phyloP scores from a whole-genome alignment of 2,797 vertebrate species.

The Mus caroli region DNA sequence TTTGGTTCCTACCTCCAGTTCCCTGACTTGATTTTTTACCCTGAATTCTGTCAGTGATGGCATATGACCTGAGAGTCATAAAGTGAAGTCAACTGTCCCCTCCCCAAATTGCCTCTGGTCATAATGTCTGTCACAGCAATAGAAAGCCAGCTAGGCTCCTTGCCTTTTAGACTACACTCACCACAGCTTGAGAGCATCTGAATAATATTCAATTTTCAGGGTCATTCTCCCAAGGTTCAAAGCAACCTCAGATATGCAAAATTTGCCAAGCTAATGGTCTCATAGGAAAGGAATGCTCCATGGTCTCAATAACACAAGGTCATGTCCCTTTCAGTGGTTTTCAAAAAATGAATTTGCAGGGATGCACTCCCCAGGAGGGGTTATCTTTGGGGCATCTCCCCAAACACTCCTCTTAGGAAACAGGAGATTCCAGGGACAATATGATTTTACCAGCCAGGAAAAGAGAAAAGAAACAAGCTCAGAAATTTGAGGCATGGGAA shows the following conservation, averaged over 20 bases:
- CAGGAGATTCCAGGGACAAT: background rate
- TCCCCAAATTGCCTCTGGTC: background rate
- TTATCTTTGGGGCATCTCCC: background rate
- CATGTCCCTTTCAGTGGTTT: background rate
- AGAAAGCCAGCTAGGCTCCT: background rate
- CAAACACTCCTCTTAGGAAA: background rate
- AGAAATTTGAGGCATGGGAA: background rate
- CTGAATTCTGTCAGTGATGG: too few relatives aligned
- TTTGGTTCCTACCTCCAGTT: background rate
- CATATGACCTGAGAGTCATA: background rate
- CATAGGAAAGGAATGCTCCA: background rate
- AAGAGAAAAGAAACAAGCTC: background rate
- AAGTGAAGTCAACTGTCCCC: background rate
- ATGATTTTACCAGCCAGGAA: background rate
- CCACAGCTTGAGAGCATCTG: background rate
- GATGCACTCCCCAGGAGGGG: background rate
- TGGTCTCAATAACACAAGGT: background rate
- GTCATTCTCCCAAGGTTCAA: background rate
- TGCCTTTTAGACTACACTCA: background rate
- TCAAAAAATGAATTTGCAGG: background rate
- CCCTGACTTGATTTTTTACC: background rate
- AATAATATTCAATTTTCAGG: background rate
- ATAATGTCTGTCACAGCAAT: background rate
- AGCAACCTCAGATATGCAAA: background rate
- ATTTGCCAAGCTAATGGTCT: background rate